Conservation (phyloP, 2,113 vertebrate species). For the Eptesicus fuscus region DNA sequence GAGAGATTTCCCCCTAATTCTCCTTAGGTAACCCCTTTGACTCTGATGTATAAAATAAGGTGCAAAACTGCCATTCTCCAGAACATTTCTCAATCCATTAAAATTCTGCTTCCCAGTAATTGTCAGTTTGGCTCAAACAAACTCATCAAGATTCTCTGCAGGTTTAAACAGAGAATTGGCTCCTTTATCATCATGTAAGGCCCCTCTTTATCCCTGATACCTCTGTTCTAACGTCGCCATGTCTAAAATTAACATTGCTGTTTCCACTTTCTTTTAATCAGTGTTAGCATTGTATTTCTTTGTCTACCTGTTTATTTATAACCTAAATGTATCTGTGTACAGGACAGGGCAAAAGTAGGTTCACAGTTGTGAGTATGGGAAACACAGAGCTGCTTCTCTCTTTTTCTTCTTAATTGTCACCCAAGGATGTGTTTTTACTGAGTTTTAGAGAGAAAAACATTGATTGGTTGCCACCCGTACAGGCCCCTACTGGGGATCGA, state of each 20-base stretch:
- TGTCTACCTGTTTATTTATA: not conserved
- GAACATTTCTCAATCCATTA: not conserved
- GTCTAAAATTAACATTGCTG: not conserved
- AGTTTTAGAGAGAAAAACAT: not conserved
- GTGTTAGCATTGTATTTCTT: not conserved
- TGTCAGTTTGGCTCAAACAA: not conserved
- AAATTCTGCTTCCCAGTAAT: not conserved
- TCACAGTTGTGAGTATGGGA: not conserved
- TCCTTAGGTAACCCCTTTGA: too few species aligned
- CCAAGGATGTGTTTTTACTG: not conserved
- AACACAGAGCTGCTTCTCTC: not conserved
- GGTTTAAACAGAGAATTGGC: not conserved
- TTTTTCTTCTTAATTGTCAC: too few species aligned
- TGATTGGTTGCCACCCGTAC: not conserved
- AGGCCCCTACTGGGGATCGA: not conserved
- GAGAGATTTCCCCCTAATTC: not conserved
- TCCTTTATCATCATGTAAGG: fast-evolving
- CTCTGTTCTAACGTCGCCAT: not conserved
- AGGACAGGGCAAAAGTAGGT: not conserved
- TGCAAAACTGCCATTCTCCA: not conserved
- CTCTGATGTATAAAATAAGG: not conserved
- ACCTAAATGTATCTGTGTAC: not conserved
- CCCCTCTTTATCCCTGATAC: too few species aligned
- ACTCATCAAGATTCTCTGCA: not conserved
- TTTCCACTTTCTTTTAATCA: not conserved